phyloP scores from a whole-genome alignment of 2,888 invertebrate species.

The Erebia aethiops region DNA sequence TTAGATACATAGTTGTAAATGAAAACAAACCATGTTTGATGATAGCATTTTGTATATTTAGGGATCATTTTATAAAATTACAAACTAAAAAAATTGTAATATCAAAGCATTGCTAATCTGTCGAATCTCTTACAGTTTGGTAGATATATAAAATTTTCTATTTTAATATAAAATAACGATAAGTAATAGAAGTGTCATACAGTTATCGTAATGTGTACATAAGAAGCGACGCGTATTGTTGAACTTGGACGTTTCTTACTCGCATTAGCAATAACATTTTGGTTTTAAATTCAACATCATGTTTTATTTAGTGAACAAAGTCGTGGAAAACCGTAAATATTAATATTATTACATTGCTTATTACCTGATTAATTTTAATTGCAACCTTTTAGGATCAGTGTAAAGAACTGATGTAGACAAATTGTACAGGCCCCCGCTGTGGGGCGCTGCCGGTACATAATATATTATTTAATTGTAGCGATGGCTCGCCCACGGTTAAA shows the following conservation, averaged over 20 bases:
- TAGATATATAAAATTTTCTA: slow-evolving; percentile 80
- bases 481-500: slow-evolving; percentile 61
- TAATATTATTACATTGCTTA: slow-evolving; percentile 29
- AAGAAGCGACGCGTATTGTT: slow-evolving; percentile 48
- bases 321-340: slow-evolving; percentile 46
- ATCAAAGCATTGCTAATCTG: slow-evolving; percentile 57
- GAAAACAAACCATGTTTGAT: slow-evolving; percentile 68
- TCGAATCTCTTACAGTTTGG: slow-evolving; percentile 76
- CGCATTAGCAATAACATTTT: slow-evolving; percentile 21
- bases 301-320: slow-evolving; percentile 56
- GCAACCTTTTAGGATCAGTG: slow-evolving; percentile 42
- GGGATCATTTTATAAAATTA: slow-evolving; percentile 71
- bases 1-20: slow-evolving; percentile 69
- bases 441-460: slow-evolving; percentile 49
- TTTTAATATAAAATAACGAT: slow-evolving; percentile 78
- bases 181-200: slow-evolving; percentile 68
- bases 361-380: slow-evolving; percentile 42
- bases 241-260: slow-evolving; percentile 36
- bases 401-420: slow-evolving; percentile 55
- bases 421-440: slow-evolving; percentile 62
- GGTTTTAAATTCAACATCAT: slow-evolving; percentile 37
- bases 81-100: slow-evolving; percentile 46
- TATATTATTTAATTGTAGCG: slow-evolving; percentile 62
- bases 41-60: slow-evolving; percentile 78
- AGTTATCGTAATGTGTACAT: slow-evolving; percentile 60